phyloP scores from a whole-genome alignment of 2,797 vertebrate species.

The Halcyon leucocephala region DNA sequence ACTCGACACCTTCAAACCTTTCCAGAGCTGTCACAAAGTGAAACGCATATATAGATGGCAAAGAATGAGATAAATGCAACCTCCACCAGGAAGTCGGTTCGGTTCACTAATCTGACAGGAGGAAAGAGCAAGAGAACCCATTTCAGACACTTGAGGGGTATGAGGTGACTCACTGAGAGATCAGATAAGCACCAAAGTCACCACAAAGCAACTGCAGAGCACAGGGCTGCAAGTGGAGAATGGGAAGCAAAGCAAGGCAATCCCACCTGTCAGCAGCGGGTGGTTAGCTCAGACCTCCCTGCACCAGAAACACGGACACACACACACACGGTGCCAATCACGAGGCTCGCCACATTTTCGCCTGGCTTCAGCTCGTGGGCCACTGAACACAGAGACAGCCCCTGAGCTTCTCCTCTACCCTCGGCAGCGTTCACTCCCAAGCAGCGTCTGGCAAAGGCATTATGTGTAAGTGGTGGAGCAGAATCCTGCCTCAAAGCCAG shows the following conservation, averaged over 20 bases:
- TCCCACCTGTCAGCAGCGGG: background rate
- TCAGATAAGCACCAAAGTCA: background rate
- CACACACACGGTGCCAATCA: fast-evolving
- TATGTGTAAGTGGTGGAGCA: background rate
- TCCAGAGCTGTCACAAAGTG: background rate
- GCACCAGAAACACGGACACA: background rate
- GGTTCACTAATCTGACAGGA: background rate
- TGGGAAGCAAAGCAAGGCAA: background rate
- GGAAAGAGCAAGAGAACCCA: background rate
- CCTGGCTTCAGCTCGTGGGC: background rate
- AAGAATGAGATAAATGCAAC: background rate
- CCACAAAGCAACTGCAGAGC: background rate
- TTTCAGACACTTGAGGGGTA: background rate
- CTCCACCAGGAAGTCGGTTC: background rate
- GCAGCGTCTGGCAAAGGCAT: background rate
- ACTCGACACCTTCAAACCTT: background rate
- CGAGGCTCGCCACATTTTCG: fast-evolving
- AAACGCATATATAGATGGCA: background rate
- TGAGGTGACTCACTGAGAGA: background rate
- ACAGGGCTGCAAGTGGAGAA: background rate
- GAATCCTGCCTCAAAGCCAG: background rate
- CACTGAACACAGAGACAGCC: background rate
- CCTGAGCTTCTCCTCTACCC: fast-evolving
- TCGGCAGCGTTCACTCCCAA: fast-evolving
- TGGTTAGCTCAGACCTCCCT: background rate